Conservation (phyloP, 2,113 vertebrate species). For the Acinonyx jubatus region DNA sequence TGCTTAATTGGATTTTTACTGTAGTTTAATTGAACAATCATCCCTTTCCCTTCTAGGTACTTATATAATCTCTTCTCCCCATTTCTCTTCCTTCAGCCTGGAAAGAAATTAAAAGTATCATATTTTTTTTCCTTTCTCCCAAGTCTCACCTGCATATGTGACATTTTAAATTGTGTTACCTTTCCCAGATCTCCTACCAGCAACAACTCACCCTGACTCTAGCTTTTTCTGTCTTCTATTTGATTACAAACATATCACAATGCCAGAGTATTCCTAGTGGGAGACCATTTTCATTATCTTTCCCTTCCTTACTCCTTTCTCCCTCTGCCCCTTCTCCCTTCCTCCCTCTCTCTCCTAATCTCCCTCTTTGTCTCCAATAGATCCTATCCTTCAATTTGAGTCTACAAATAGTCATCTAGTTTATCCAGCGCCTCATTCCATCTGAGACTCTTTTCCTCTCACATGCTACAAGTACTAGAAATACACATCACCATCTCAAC, state of each 20-base stretch:
- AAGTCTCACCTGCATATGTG: not conserved
- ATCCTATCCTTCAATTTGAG: not conserved
- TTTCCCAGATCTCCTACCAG: not conserved
- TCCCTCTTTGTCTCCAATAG: not conserved
- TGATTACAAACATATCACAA: not conserved
- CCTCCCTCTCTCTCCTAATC: no score
- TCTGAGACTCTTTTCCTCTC: not conserved
- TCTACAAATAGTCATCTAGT: not conserved
- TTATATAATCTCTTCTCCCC: not conserved
- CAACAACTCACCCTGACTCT: not conserved
- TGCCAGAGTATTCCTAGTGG: not conserved
- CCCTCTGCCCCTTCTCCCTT: not conserved
- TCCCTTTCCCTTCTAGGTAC: not conserved
- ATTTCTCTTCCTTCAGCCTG: not conserved
- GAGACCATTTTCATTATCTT: not conserved
- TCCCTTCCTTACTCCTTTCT: no score
- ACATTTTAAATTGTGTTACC: not conserved
- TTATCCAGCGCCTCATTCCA: not conserved
- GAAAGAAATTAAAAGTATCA: not conserved
- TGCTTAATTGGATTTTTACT: not conserved
- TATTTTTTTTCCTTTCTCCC: not conserved
- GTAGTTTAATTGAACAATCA: not conserved
- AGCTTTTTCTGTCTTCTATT: not conserved
- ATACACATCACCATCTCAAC: not conserved
- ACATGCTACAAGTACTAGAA: not conserved